phyloP scores from a whole-genome alignment of 2,888 invertebrate genomes.

The Latrodectus hesperus region DNA sequence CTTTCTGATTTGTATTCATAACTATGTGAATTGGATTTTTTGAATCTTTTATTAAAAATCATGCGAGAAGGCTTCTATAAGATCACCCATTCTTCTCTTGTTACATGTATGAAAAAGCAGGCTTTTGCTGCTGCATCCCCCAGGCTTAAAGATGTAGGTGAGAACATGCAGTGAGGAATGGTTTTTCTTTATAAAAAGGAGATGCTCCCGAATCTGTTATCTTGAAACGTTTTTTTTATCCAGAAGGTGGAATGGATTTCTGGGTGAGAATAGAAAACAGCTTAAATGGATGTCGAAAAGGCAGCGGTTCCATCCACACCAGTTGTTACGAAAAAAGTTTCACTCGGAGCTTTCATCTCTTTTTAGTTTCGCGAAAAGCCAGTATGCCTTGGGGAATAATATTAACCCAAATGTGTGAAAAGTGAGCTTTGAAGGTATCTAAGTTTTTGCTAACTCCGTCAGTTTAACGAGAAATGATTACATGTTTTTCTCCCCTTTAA shows the following conservation, averaged over 20 bases:
- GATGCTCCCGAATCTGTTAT: not conserved
- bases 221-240: not conserved
- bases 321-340: not conserved
- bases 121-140: not conserved
- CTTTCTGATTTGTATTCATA: too few relatives aligned
- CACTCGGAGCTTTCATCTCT: not conserved
- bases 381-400: constrained; percentile 1
- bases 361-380: not conserved
- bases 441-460: not conserved
- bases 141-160: not conserved
- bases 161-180: not conserved
- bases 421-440: not conserved
- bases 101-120: too few relatives aligned
- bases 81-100: too few relatives aligned
- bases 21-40: too few relatives aligned
- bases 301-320: not conserved
- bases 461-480: not conserved
- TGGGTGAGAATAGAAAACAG: constrained; percentile 1
- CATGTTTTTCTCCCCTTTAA: not conserved
- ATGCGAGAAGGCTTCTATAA: too few relatives aligned
- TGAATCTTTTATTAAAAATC: too few relatives aligned
- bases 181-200: not conserved
- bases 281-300: not conserved
- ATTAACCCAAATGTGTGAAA: constrained; percentile 1
- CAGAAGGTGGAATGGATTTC: not conserved